Percentiles rank a stretch among this genome's conserved stretches.
phyloP scores from a whole-genome alignment of 2,888 invertebrate genomes.

The Operophtera brumata region DNA sequence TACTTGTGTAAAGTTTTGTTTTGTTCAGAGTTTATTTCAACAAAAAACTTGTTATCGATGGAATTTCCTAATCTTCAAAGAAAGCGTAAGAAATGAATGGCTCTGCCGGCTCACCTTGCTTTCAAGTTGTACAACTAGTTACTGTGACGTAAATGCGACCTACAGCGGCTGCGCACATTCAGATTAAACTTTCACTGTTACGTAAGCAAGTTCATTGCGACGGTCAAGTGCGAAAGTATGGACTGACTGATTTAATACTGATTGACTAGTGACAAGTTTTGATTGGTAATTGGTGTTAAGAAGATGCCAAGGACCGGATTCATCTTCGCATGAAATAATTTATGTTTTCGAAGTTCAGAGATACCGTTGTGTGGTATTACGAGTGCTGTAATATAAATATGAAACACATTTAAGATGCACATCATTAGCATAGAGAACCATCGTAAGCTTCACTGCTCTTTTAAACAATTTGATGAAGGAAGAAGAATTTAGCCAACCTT shows the following conservation, averaged over 20 bases:
- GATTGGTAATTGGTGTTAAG: slow-evolving; percentile 15
- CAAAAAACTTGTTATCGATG: too few species aligned
- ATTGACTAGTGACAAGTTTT: slow-evolving; percentile 19
- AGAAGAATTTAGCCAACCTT: too few species aligned
- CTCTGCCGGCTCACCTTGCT: slow-evolving; percentile 20
- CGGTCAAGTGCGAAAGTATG: slow-evolving; percentile 29
- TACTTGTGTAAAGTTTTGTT: too few species aligned
- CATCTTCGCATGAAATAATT: background rate
- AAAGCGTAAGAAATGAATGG: slow-evolving; percentile 28
- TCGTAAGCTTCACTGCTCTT: too few species aligned
- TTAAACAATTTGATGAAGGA: too few species aligned
- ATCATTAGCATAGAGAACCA: too few species aligned
- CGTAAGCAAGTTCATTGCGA: slow-evolving; percentile 42
- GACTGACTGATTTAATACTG: slow-evolving; percentile 19
- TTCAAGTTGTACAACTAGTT: slow-evolving; percentile 30
- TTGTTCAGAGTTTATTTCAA: too few species aligned
- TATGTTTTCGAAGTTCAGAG: background rate
- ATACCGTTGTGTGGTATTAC: background rate
- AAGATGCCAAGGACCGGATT: background rate
- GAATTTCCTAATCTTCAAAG: slow-evolving; percentile 17
- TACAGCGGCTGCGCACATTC: slow-evolving; percentile 21
- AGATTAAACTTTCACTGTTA: slow-evolving; percentile 46
- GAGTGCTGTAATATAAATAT: too few species aligned
- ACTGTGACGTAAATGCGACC: slow-evolving; percentile 33
- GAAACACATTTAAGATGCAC: too few species aligned